Base-by-base conservation (phyloP, 1,140 invertebrate species). In the Zaprionus africanus region DNA sequence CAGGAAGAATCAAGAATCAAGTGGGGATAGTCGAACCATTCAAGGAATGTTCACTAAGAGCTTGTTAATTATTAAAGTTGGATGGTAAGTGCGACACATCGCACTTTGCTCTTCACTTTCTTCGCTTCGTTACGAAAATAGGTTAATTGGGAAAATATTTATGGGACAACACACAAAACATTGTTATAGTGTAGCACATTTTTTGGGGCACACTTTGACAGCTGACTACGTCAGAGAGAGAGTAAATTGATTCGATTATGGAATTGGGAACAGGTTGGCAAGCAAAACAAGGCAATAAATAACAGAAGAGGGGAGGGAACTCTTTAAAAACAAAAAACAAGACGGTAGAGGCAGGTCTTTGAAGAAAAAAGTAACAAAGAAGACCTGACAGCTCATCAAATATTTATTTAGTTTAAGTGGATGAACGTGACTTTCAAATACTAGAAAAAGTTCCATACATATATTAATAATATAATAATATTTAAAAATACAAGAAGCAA, bases 91-190 rank as follows among this genome's bases (percentile, higher is more conserved):
- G 46, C 19, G 11, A 24, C 19, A 51, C 9, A 51, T 51, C 17
- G 46, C 46, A 51, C 46, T 51, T 51, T 19, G 12, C 11, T 12
- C n/a, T 41, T 41, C 38, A 13, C 38, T 34, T 9, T 6, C n/a
- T 15, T 13, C 36, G n/a, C n/a, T 46, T 46, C 6, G 41, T 46
- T 51, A 51, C 46, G 19, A 51, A 51, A 51, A 51, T 51, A 51
- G 46, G 46, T 51, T 51, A 51, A 51, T 51, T 51, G 46, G 7
- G 12, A 51, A 51, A 51, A 51, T 51, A 51, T 51, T 51, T 51
- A 51, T 51, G 19, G 46, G 46, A 51, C 46, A 51, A 24, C 46
- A 51, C 19, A 41, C 15, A 41, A 13, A 24, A 51, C 19, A 51
- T 24, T 51, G 46, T 34, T 34, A 3, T 34, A 34, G 9, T 24